Evolutionary conservation across 2,888 invertebrate genomes (phyloP).

Genomic region (Caenorhabditis imperialis): DNA sequence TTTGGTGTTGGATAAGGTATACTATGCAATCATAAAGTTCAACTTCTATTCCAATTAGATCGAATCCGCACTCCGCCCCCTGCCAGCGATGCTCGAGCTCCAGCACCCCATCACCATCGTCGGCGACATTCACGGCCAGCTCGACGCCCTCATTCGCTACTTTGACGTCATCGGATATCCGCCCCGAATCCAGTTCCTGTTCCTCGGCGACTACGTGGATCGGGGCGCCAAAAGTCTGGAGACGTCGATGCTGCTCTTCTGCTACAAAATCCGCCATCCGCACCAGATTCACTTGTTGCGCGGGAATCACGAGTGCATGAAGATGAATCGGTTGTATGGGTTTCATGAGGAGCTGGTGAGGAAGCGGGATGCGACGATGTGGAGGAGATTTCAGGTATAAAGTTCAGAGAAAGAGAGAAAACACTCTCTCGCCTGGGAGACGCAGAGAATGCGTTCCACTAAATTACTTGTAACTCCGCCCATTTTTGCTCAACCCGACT

Average conservation of each 20-base stretch:
- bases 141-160: constrained; percentile 64
- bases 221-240: constrained; percentile 68
- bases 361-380: constrained; percentile 61
- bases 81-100: constrained; percentile 60
- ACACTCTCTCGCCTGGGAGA: too few species aligned
- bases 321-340: constrained; percentile 68
- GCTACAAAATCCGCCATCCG: constrained; percentile 67
- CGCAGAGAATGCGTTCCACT: too few species aligned
- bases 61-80: constrained; percentile 38
- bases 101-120: constrained; percentile 66
- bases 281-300: constrained; percentile 65
- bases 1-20: constrained; percentile 38
- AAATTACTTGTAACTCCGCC: too few species aligned
- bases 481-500: too few species aligned
- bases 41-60: constrained; percentile 23
- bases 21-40: background rate
- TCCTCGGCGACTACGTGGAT: constrained; percentile 75
- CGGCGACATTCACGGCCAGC: constrained; percentile 73
- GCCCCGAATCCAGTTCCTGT: constrained; percentile 62
- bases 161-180: constrained; percentile 66
- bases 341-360: constrained; percentile 68
- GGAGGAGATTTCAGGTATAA: constrained; percentile 66
- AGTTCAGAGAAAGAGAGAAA: too few species aligned
- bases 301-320: constrained; percentile 73
- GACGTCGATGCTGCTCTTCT: constrained; percentile 68